A percentile compares a stretch with the other conserved stretches of the same genome.
These are phyloP conservation scores for Limnephilus lunatus DNA, from an alignment of 2,888 invertebrate genomes.

Conservation along the genomic window DNA sequence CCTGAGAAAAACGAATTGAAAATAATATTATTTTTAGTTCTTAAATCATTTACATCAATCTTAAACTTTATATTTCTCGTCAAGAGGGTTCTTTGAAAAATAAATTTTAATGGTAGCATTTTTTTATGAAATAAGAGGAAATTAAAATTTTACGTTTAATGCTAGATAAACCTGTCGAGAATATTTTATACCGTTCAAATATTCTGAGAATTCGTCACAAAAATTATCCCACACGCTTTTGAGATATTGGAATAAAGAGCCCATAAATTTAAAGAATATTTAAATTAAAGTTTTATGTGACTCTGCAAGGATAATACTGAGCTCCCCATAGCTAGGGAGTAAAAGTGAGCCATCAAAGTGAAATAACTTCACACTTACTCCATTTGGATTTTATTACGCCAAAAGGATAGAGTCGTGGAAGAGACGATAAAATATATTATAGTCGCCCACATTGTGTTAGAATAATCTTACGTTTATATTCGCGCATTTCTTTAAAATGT, in stretches of 20 bases:
- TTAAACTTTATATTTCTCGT: background rate
- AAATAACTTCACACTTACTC: background rate
- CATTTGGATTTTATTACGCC: background rate
- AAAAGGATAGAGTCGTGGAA: background rate
- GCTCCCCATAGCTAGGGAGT: background rate
- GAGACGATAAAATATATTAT: background rate
- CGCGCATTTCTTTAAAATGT: background rate
- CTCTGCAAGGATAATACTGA: background rate
- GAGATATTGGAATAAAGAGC: background rate
- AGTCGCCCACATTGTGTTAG: background rate
- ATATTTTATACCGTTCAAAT: background rate
- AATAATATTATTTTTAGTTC: background rate
- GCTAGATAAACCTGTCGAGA: background rate
- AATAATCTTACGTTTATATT: background rate
- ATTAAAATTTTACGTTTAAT: background rate
- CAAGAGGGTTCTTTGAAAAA: background rate
- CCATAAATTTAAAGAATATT: background rate
- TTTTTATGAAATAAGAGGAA: background rate
- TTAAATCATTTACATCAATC: background rate
- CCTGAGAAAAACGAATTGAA: background rate
- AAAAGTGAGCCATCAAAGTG: background rate
- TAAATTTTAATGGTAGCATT: background rate
- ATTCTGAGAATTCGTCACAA: background rate
- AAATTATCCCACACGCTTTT: background rate
- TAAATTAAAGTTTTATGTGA: background rate